These are phyloP conservation scores for Paramuricea clavata DNA, from an alignment of 92 coral and sea anemone species.

Conservation along the genomic window DNA sequence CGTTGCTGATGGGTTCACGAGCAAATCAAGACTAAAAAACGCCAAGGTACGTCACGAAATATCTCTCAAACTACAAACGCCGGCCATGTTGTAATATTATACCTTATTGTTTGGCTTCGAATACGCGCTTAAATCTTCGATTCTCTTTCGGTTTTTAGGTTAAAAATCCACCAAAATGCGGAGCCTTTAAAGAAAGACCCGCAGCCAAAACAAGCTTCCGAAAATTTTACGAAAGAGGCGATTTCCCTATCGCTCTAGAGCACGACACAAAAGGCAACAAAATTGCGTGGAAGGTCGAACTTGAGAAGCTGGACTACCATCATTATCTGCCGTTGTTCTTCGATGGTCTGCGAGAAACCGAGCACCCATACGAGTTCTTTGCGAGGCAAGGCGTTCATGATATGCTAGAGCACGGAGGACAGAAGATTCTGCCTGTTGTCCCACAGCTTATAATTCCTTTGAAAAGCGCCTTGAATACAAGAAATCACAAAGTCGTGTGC, in stretches of 20 bases:
- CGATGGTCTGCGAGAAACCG: constrained; percentile 95
- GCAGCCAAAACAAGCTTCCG: constrained; percentile 87
- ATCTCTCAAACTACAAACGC: not conserved
- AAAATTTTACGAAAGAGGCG: constrained; percentile 97
- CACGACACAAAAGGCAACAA: constrained; percentile 99
- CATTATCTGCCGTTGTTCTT: constrained; percentile 97
- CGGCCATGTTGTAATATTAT: constrained; percentile 14
- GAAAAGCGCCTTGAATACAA: constrained; percentile 89
- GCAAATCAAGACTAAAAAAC: constrained; percentile 87
- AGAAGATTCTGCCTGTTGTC: constrained; percentile 86
- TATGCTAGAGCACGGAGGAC: constrained; percentile 99
- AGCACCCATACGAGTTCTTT: constrained; percentile 97
- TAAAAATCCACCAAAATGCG: constrained; percentile 80
- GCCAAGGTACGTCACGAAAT: constrained; percentile 72
- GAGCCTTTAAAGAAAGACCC: constrained; percentile 91
- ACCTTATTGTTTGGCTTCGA: constrained; percentile 1
- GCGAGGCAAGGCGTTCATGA: constrained; percentile 99
- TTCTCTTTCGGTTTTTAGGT: constrained; percentile 69
- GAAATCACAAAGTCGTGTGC: constrained; percentile 86
- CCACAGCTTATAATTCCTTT: constrained; percentile 98
- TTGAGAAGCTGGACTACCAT: constrained; percentile 97
- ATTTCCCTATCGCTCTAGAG: constrained; percentile 97
- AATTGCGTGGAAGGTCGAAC: constrained; percentile 99
- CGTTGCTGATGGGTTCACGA: constrained; percentile 81
- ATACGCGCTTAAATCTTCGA: constrained; percentile 3